A percentile compares a stretch with the other conserved stretches of the same genome.
These are phyloP conservation scores for Proterorhinus semilunaris DNA, from an alignment of 2,113 vertebrate genomes.

Conservation along the genomic window DNA sequence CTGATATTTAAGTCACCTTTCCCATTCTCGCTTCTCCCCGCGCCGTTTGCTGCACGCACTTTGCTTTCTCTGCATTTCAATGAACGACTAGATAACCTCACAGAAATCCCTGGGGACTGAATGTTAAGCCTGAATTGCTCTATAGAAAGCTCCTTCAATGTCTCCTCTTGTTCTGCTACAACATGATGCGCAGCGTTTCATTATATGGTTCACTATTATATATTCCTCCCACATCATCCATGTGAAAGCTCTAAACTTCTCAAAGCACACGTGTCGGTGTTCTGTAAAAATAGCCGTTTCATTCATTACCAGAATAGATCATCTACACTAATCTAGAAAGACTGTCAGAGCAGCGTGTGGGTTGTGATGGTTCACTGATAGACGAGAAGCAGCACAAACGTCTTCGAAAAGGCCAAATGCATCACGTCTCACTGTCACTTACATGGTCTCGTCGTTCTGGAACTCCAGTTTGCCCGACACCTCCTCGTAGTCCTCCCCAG, in stretches of 20 bases:
- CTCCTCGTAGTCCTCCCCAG: constrained; percentile 84
- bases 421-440: constrained; percentile 60
- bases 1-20: constrained; percentile 27
- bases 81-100: constrained; percentile 31
- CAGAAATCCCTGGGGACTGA: constrained; percentile 20
- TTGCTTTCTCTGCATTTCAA: constrained; percentile 33
- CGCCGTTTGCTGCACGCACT: constrained; percentile 3
- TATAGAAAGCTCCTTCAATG: constrained; percentile 28
- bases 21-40: constrained; percentile 14
- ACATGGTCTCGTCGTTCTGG: constrained; percentile 86
- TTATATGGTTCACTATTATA: constrained; percentile 60
- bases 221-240: constrained; percentile 55
- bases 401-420: not conserved
- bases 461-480: constrained; percentile 82
- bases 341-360: constrained; percentile 36
- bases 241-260: constrained; percentile 50
- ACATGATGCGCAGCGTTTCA: constrained; percentile 43
- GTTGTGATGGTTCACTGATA: constrained; percentile 44
- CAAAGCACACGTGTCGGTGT: constrained; percentile 45
- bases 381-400: constrained; percentile 28
- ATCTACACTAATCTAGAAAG: constrained; percentile 42
- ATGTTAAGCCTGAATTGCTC: constrained; percentile 40
- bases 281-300: constrained; percentile 46
- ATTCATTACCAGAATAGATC: constrained; percentile 44
- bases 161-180: constrained; percentile 23